Base-by-base conservation (phyloP, 23 tunicate genomes). In the Phallusia fumigata region DNA sequence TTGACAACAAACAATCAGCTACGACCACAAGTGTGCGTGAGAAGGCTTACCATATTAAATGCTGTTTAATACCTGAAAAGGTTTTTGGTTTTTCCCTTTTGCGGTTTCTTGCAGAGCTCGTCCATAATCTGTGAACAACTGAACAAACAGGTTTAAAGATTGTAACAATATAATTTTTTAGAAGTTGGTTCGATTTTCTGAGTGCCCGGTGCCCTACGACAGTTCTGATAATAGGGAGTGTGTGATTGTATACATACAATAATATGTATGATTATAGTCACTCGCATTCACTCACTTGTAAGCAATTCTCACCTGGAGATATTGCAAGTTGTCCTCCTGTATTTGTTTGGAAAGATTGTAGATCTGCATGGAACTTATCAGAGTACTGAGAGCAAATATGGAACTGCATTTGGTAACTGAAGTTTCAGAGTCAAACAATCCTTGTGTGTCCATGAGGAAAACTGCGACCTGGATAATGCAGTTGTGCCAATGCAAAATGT, bases 371-470 rank as follows among this genome's bases (percentile, higher is more conserved):
- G 91, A 85, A 58, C 95, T 90, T 30, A 90, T 45, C 52, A 90
- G 64, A 0, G 86, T 83, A 36, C 86, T 84, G 28, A 90, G 35
- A 33, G 86, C 86, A 47, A 79, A 84, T 81, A 90, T 90, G 34
- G 75, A 65, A 22, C 82, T 53, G 34, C 81, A 50, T 19, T 65
- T 30, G 28, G 52, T 76, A 33, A n/a, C 76, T n/a, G 75, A 78
- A 30, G 86, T 52, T 35, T 81, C 52, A 0, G 22, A 26, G 49
- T 90, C 95, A 58, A 90, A 90, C 65, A 86, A 30, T 32, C 95
- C 95, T 81, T 90, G 95, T 0, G 95, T 90, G 95, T 90, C 95
- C 86, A 90, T 81, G 44, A 90, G 83, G 12, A 90, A 75, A 0
- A 90, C 75, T 69, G 95, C 95, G 0, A 74, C 82, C 86, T 83